These are phyloP conservation scores for Alca torda DNA, from an alignment of 2,797 vertebrate genomes.

Conservation along the genomic window DNA sequence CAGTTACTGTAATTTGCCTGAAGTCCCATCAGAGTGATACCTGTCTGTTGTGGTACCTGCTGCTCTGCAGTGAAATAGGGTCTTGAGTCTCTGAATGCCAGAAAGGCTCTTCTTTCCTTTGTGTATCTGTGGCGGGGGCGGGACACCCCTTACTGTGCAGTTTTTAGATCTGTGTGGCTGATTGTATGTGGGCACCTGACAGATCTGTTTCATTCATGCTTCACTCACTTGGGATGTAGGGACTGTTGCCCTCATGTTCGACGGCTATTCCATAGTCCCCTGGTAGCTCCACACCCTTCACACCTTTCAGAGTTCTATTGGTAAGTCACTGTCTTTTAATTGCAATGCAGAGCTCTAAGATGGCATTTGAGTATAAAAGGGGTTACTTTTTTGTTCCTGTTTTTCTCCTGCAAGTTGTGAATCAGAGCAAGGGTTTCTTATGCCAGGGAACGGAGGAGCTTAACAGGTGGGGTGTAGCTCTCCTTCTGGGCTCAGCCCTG, in stretches of 20 bases:
- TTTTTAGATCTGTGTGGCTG: slow-evolving; percentile 32
- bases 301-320: neutral
- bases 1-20: neutral
- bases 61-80: neutral
- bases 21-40: neutral
- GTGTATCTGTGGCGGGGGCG: neutral
- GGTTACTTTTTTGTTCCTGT: neutral
- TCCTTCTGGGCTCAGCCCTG: neutral
- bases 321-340: slow-evolving; percentile 26
- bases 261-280: neutral
- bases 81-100: neutral
- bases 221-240: slow-evolving; percentile 28
- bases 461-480: neutral
- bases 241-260: neutral
- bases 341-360: neutral
- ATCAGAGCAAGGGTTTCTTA: neutral
- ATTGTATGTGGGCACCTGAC: neutral
- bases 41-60: neutral
- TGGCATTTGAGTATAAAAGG: neutral
- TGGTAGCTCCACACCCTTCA: neutral
- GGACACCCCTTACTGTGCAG: slow-evolving; percentile 16
- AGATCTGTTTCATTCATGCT: slow-evolving; percentile 43
- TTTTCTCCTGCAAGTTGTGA: neutral
- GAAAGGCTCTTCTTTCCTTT: neutral
- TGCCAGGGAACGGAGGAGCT: neutral